Percentiles rank a stretch among this genome's conserved stretches.
Evolutionary conservation across 2,888 invertebrate species (phyloP).

Genomic region (Marasmarcha lunaedactyla): DNA sequence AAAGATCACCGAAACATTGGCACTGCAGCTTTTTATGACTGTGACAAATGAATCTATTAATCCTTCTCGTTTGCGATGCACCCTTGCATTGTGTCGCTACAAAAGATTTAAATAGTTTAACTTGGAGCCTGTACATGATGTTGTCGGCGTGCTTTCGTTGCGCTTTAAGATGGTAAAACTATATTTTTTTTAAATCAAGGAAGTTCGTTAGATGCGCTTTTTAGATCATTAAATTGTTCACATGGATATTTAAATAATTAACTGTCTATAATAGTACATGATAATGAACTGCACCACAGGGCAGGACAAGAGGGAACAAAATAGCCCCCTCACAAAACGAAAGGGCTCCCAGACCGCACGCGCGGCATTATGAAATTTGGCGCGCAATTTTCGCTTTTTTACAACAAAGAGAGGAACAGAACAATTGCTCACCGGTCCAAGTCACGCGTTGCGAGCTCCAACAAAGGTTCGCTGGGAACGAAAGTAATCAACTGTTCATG

Average conservation of each 20-base stretch:
- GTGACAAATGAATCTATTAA: conserved; percentile 19
- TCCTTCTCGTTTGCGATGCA: neutral
- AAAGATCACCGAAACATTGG: conserved; percentile 10
- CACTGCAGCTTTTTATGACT: conserved; percentile 13
- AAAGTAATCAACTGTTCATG: conserved; percentile 44
- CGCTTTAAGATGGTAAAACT: no score
- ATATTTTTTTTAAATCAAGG: no score
- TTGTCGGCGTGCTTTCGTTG: no score
- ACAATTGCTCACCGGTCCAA: conserved; percentile 37
- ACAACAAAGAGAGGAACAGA: conserved; percentile 41
- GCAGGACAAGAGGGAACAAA: no score
- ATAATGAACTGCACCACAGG: no score
- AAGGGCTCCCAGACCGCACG: conserved; percentile 38
- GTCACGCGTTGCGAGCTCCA: conserved; percentile 40
- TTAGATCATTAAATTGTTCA: no score
- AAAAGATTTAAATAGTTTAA: no score
- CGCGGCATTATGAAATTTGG: conserved; percentile 34
- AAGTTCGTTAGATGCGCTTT: no score
- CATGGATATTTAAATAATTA: no score
- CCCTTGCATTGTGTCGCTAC: neutral
- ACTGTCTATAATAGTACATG: no score
- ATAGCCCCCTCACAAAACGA: no score
- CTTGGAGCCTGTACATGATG: no score
- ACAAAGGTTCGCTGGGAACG: conserved; percentile 33
- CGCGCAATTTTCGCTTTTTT: conserved; percentile 27